Percentiles rank a stretch among this genome's conserved stretches.
phyloP scores from a whole-genome alignment of 2,888 invertebrate species.

The Megastigmus dorsalis region DNA sequence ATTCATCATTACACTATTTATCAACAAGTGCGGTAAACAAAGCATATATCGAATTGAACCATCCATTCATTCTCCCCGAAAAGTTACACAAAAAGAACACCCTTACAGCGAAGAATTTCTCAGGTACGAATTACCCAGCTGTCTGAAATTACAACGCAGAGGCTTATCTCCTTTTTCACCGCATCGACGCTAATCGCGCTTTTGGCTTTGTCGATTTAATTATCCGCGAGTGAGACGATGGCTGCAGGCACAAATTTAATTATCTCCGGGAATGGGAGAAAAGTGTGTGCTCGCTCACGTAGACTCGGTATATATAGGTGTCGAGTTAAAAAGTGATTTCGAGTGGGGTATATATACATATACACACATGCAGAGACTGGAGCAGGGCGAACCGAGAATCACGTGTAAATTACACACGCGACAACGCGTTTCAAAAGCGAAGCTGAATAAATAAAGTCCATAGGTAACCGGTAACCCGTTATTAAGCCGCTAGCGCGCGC shows the following conservation, averaged over 20 bases:
- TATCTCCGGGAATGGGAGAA: slow-evolving; percentile 35
- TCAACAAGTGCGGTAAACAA: no score
- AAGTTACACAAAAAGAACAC: no score
- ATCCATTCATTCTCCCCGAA: no score
- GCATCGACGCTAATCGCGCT: neutral
- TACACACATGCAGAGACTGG: no score
- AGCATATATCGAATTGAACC: no score
- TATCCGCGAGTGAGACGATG: slow-evolving; percentile 21
- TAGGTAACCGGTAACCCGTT: slow-evolving; percentile 67
- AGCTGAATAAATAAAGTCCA: slow-evolving; percentile 68
- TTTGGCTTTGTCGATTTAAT: slow-evolving; percentile 40
- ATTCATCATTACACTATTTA: no score
- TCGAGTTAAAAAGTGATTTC: slow-evolving; percentile 60
- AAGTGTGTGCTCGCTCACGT: slow-evolving; percentile 18
- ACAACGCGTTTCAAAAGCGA: slow-evolving; percentile 53
- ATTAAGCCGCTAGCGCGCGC: slow-evolving; percentile 58
- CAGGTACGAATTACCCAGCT: no score
- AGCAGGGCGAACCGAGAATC: slow-evolving; percentile 59
- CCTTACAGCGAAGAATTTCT: neutral
- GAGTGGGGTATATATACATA: neutral
- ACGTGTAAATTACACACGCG: slow-evolving; percentile 61
- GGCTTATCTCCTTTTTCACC: neutral
- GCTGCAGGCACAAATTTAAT: no score
- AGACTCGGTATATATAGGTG: no score
- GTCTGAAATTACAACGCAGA: slow-evolving; percentile 34